phyloP scores from a whole-genome alignment of 2,797 vertebrate genomes.

The Enteromius unitaeniatus region DNA sequence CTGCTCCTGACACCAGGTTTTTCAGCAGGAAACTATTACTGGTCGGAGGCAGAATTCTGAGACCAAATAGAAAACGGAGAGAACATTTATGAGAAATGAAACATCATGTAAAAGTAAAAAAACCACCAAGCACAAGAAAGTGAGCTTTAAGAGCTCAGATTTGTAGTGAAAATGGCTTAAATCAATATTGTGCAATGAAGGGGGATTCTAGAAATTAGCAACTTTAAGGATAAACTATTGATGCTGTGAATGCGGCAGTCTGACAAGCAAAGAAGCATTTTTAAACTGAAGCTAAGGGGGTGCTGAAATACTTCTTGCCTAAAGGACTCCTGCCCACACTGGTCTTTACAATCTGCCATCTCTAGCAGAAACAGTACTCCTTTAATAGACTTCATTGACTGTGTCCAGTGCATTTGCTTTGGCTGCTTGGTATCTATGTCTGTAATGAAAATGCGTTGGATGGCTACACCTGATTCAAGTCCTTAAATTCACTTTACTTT shows the following conservation, averaged over 20 bases:
- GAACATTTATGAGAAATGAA: conserved; percentile 3
- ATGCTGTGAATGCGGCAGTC: conserved; percentile 64
- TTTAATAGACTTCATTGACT: conserved; percentile 48
- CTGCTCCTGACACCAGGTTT: conserved; percentile 87
- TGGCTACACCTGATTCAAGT: conserved; percentile 36
- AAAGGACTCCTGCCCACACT: conserved; percentile 26
- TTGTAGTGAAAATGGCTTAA: conserved; percentile 38
- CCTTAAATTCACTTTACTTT: conserved; percentile 28
- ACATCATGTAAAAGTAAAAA: neutral
- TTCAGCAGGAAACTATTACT: conserved; percentile 87
- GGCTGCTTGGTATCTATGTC: conserved; percentile 19
- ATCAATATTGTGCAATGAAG: conserved; percentile 29
- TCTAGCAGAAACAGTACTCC: conserved; percentile 37
- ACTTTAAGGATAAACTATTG: conserved; percentile 11
- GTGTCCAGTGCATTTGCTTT: conserved; percentile 40
- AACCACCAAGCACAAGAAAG: conserved; percentile 75
- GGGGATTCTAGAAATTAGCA: conserved; percentile 12
- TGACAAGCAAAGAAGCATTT: conserved; percentile 1
- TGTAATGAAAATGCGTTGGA: conserved; percentile 35
- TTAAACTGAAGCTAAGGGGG: neutral
- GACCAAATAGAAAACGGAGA: conserved; percentile 13
- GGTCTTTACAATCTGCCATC: conserved; percentile 19
- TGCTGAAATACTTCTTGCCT: conserved; percentile 23
- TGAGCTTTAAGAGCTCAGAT: conserved; percentile 49
- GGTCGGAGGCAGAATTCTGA: conserved; percentile 87